Conservation (phyloP, 2,888 invertebrate species). For the Drosophila basisetae region DNA sequence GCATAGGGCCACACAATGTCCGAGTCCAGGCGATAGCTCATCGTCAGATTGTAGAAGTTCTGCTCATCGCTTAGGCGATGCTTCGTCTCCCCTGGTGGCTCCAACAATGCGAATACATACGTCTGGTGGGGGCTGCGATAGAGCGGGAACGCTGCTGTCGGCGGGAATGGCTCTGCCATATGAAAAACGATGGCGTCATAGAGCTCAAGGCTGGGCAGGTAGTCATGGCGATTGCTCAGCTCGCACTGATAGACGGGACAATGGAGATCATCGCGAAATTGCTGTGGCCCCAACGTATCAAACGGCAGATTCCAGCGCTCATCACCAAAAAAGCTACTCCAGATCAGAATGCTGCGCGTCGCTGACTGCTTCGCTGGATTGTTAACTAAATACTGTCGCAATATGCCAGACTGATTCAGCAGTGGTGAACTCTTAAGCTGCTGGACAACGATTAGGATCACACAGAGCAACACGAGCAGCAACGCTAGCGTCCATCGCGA, state of each 20-base stretch:
- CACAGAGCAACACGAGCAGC: constrained; percentile 32
- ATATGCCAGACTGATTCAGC: constrained; percentile 78
- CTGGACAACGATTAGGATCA: constrained; percentile 86
- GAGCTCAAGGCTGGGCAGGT: constrained; percentile 80
- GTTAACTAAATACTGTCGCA: constrained; percentile 61
- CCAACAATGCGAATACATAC: constrained; percentile 86
- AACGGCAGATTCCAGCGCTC: constrained; percentile 76
- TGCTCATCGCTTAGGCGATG: constrained; percentile 80
- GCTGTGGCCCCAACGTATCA: constrained; percentile 72
- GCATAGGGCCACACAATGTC: constrained; percentile 86
- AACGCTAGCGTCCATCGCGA: constrained; percentile 30
- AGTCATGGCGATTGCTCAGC: constrained; percentile 83
- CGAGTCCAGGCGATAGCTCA: constrained; percentile 87
- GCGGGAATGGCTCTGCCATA: constrained; percentile 84
- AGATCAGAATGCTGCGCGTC: constrained; percentile 77
- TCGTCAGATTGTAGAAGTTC: constrained; percentile 87
- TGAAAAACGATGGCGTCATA: constrained; percentile 87
- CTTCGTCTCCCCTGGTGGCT: constrained; percentile 85
- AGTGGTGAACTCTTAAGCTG: constrained; percentile 65
- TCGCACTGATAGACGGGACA: constrained; percentile 86
- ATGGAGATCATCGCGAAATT: constrained; percentile 72
- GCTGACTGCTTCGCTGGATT: neutral
- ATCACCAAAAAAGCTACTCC: constrained; percentile 82
- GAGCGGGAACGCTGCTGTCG: constrained; percentile 81
- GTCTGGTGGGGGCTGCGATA: constrained; percentile 84